These are phyloP conservation scores for Xylophagus ater DNA, from an alignment of 2,888 invertebrate species.

Conservation along the genomic window DNA sequence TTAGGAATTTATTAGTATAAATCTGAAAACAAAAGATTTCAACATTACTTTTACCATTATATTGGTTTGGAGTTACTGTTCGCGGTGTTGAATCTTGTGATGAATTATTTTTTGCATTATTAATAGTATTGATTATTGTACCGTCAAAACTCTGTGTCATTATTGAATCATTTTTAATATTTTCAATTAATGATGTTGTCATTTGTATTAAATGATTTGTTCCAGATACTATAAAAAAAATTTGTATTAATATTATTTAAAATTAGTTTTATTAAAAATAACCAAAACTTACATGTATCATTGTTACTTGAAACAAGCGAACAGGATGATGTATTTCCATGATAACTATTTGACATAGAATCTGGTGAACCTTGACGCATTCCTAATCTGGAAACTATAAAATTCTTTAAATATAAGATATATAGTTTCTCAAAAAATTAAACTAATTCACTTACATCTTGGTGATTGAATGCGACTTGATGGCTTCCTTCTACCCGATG, in stretches of 20 bases:
- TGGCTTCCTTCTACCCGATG: constrained; percentile 33
- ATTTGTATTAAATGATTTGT: constrained; percentile 32
- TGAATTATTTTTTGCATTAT: constrained; percentile 27
- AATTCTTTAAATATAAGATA: too few relatives aligned
- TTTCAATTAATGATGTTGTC: constrained; percentile 39
- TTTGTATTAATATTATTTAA: background rate
- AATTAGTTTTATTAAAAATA: background rate
- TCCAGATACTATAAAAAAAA: constrained; percentile 20
- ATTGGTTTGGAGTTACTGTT: constrained; percentile 35
- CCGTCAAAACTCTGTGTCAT: constrained; percentile 56
- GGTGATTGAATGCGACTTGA: constrained; percentile 39
- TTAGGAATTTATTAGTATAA: background rate
- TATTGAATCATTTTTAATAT: constrained; percentile 37
- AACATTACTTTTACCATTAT: constrained; percentile 27
- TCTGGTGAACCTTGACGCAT: constrained; percentile 54
- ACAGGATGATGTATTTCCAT: constrained; percentile 38
- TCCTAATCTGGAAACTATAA: constrained; percentile 38
- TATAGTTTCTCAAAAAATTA: too few relatives aligned
- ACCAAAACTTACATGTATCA: constrained; percentile 26
- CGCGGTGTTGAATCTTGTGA: constrained; percentile 36
- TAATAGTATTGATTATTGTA: constrained; percentile 27
- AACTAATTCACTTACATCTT: constrained; percentile 28
- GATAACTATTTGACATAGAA: constrained; percentile 61
- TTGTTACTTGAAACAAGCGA: constrained; percentile 22
- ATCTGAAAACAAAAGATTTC: background rate